Conservation (phyloP, 2,113 vertebrate species). For the Pongo pygmaeus region DNA sequence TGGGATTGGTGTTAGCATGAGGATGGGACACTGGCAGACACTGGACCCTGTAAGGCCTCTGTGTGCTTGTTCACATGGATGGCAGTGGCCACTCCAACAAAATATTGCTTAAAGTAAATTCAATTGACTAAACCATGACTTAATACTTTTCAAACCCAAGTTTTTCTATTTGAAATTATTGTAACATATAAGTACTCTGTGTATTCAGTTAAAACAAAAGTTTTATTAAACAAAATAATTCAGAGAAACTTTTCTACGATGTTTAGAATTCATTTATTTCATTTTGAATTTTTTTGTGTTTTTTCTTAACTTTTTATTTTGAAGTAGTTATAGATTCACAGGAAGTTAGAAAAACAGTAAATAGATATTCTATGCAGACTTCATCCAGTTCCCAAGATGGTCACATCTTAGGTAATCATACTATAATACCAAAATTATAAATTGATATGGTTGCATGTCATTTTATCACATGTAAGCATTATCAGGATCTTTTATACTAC, state of each 20-base stretch:
- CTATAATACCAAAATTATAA: conserved; percentile 21
- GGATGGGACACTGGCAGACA: too few species aligned
- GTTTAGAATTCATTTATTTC: neutral
- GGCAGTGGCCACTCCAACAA: neutral
- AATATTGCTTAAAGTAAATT: neutral
- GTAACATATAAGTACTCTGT: neutral
- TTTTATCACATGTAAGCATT: conserved; percentile 20
- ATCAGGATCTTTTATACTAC: neutral
- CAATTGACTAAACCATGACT: neutral
- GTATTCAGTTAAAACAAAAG: neutral
- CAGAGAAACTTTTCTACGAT: neutral
- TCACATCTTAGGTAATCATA: neutral
- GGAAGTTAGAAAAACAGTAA: neutral
- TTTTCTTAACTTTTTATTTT: neutral
- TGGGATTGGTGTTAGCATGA: too few species aligned
- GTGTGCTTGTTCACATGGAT: too few species aligned
- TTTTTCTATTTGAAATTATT: conserved; percentile 1
- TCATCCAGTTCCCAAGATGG: neutral
- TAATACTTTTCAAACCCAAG: neutral
- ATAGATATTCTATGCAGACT: neutral
- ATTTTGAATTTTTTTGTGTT: neutral
- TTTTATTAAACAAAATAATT: conserved; percentile 1
- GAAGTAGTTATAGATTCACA: neutral
- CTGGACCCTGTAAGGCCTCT: too few species aligned
- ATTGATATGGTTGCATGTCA: neutral